Conservation (phyloP, 1,140 invertebrate genomes). For the Cecropterus lyciades region DNA sequence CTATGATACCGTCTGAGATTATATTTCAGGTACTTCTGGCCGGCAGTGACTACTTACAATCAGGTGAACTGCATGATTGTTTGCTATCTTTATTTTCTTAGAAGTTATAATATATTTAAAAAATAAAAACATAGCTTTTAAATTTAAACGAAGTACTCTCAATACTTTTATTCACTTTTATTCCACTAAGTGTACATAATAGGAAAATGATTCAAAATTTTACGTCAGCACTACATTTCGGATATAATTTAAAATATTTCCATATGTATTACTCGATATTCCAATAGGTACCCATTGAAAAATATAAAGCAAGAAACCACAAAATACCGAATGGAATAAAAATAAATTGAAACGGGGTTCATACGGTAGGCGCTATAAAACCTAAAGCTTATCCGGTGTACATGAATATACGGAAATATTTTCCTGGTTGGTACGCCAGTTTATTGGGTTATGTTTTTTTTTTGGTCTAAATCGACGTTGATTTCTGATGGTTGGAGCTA, state of each 20-base stretch:
- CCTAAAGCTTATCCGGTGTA: constrained; percentile 26
- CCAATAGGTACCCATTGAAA: constrained; percentile 6
- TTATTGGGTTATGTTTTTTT: constrained; percentile 17
- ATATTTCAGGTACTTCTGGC: no score
- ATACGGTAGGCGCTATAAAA: constrained; percentile 33
- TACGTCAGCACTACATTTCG: neutral
- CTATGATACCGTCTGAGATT: no score
- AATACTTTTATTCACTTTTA: no score
- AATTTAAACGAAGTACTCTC: no score
- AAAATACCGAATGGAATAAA: constrained; percentile 29
- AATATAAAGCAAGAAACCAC: constrained; percentile 25
- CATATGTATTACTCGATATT: neutral
- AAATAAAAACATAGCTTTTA: no score
- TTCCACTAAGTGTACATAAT: no score
- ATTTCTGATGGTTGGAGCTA: neutral
- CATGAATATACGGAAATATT: constrained; percentile 29
- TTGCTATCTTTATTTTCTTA: no score
- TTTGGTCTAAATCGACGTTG: neutral
- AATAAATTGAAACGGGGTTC: constrained; percentile 28
- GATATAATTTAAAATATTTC: neutral
- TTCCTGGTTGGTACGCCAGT: neutral
- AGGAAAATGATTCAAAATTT: neutral
- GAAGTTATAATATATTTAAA: no score
- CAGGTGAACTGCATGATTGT: no score
- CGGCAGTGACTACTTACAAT: no score